These are phyloP conservation scores for Stenolophus ochropezus DNA, from an alignment of 2,888 invertebrate genomes.

Conservation along the genomic window DNA sequence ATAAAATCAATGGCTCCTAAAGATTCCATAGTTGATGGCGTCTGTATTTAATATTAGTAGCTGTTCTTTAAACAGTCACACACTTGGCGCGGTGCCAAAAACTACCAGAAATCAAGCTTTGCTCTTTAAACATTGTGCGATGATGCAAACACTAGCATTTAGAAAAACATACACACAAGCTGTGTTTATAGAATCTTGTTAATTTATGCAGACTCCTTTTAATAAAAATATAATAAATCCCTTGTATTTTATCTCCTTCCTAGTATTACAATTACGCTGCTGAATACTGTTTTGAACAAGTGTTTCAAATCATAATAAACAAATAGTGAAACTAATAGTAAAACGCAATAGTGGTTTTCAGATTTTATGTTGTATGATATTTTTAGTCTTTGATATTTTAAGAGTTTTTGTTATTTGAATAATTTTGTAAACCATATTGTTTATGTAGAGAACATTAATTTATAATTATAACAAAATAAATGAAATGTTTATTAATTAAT, in stretches of 20 bases:
- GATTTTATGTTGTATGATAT: not conserved
- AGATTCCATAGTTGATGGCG: constrained; percentile 36
- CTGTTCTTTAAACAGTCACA: constrained; percentile 56
- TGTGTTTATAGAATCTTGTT: constrained; percentile 34
- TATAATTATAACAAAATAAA: too few relatives aligned
- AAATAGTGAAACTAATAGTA: not conserved
- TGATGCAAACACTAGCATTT: constrained; percentile 52
- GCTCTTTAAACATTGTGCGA: constrained; percentile 43
- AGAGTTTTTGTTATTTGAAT: too few relatives aligned
- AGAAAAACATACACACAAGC: constrained; percentile 34
- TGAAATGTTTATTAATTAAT: too few relatives aligned
- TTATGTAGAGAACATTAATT: too few relatives aligned
- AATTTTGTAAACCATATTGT: too few relatives aligned
- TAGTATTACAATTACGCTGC: too few relatives aligned
- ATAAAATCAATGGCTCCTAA: constrained; percentile 45
- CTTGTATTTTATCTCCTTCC: not conserved
- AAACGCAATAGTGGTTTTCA: not conserved
- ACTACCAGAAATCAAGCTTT: constrained; percentile 46
- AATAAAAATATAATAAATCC: constrained; percentile 34
- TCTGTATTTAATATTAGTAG: constrained; percentile 51
- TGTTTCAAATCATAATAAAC: not conserved
- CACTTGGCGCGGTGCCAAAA: constrained; percentile 52
- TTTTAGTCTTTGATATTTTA: too few relatives aligned
- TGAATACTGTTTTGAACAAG: not conserved
- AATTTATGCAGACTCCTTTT: constrained; percentile 16